Evolutionary conservation across 2,797 vertebrate genomes (phyloP).

Genomic region (Cyprinella venusta): DNA sequence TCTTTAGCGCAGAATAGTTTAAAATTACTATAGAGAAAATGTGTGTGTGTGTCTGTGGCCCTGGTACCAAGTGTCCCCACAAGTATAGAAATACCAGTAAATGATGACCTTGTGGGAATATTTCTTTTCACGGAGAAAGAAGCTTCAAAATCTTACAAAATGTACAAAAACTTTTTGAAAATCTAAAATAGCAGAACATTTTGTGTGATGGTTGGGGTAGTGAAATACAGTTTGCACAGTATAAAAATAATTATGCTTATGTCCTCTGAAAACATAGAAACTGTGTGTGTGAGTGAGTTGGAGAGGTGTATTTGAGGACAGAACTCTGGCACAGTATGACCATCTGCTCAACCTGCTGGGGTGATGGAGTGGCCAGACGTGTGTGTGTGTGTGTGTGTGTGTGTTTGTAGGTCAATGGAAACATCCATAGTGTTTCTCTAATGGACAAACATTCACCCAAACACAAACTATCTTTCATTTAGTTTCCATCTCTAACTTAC

Average conservation of each 20-base stretch:
- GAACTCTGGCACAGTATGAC: slow-evolving; percentile 30
- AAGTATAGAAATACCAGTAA: too few relatives aligned
- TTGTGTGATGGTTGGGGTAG: too few relatives aligned
- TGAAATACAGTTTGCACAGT: too few relatives aligned
- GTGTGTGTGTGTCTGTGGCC: too few relatives aligned
- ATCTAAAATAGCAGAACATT: too few relatives aligned
- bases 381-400: slow-evolving; percentile 1
- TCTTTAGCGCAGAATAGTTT: not conserved
- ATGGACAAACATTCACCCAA: slow-evolving; percentile 1
- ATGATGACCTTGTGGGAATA: too few relatives aligned
- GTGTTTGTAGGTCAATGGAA: not conserved
- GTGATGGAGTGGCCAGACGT: not conserved
- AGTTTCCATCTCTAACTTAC: slow-evolving; percentile 1
- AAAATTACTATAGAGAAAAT: not conserved
- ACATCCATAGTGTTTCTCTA: slow-evolving; percentile 21
- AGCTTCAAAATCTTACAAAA: too few relatives aligned
- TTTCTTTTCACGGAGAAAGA: too few relatives aligned
- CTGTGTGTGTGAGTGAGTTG: not conserved
- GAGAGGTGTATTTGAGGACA: slow-evolving; percentile 12
- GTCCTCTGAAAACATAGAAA: not conserved
- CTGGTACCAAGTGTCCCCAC: too few relatives aligned
- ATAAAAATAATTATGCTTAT: too few relatives aligned
- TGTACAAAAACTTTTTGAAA: too few relatives aligned
- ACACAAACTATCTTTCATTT: not conserved
- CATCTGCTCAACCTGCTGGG: slow-evolving; percentile 38